Base-by-base conservation (phyloP, 30 jellyfish, hydroid and myxozoan species). In the Pseudorhiza aurosa region DNA sequence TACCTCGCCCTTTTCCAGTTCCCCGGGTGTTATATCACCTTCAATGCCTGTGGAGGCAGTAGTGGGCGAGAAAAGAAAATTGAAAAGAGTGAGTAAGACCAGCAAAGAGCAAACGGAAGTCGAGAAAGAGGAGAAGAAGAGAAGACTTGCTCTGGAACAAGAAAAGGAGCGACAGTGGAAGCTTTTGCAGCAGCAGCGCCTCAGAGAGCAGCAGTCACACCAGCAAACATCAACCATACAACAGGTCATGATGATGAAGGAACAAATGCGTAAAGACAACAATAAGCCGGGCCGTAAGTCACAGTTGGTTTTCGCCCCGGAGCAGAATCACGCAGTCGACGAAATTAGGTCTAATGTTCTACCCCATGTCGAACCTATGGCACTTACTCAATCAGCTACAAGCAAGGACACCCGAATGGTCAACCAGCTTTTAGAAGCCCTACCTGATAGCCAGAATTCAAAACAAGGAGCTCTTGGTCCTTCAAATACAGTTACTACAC, bases 121-220 rank as follows among this genome's bases (percentile, higher is more conserved):
- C 4, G 96, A 70, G 40, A 78, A 79, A 53, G 85, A 68, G 50
- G 67, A 68, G 75, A 91, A 91, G 58, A 76, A 72, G 50, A 33
- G 79, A 44, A 64, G 84, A 43, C 79, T 72, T 6, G 95, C 89
- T 1, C 25, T 78, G 65, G 97, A 81, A 68, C 98, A 91, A 64
- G 96, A 91, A 58, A 75, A 85, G 56, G 96, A 92, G 36, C 84
- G 92, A 18, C 93, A 83, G 83, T 92, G 95, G 93, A 85, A 80
- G 47, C 44, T 78, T 21, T 49, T 85, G 39, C 95, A 84, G 56
- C 98, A 92, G 77, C 95, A 92, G 31, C 49, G 96, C 8, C 35
- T 92, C 14, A 77, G 59, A 30, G 98, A 92, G 40, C 96, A 91
- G 64, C 96, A 92, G 36, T 39, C 83, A 14, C 94, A 84, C 21